Base-by-base conservation (phyloP, 2,797 vertebrate species). In the Paedocypris micromegethes region DNA sequence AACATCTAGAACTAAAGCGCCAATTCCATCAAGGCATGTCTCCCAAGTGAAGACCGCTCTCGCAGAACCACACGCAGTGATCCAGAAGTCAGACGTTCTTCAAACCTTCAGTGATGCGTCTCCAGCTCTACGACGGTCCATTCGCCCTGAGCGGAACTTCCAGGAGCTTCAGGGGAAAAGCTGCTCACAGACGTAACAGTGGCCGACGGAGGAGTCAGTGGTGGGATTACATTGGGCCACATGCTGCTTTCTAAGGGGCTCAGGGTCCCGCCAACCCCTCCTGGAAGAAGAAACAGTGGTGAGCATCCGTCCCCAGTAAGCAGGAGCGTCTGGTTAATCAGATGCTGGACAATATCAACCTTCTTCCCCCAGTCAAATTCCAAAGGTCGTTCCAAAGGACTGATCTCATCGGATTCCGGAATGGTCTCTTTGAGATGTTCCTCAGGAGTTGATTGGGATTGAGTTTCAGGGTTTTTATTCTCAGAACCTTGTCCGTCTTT, bases 81-180 rank as follows among this genome's bases (percentile, higher is more conserved):
- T 60, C 8, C 52, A 70, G 9, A 49, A 44, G 23, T 44, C 3
- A 58, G 43, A 37, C 4, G 2, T 45, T 47, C 4, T n/a, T 41
- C 8, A 4, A 23, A 8, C 46, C 45, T 41, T 68, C 40, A 96
- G 80, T 96, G 94, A 76, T 96, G 93, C 0, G 94, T 95, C 80
- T 96, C 94, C 80, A 96, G 87, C 80, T 96, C 94, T 52, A 96
- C 93, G 63, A 96, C 93, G 0, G 93, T 96, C 94, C 94, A 96
- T 79, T 96, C 94, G 1, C 93, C 94, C 79, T 95, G 93, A 0
- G 92, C 85, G 9, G 93, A 89, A 64, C 86, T 88, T 9, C 89
- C 90, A 1, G 89, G 83, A 5, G 91, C 85, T 73, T 96, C 93
- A 0, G 93, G 92, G 51, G 94, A 94, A 83, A 92, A 96, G 76